Percentiles rank a stretch among this genome's conserved stretches.
Conservation (phyloP, 2,888 invertebrate genomes). For the Conops quadrifasciatus region DNA sequence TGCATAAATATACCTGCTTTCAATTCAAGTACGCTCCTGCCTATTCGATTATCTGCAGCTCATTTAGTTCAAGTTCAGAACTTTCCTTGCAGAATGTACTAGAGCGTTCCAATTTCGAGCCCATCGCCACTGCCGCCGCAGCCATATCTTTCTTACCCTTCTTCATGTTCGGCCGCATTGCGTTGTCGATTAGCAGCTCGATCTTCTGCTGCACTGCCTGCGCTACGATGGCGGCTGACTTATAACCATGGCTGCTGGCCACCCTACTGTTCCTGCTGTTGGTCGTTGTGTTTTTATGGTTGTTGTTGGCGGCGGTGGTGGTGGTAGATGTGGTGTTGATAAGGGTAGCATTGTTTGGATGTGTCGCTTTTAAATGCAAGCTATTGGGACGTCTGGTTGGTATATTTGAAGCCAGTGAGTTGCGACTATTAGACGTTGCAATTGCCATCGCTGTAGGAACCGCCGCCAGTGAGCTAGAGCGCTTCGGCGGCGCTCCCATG, state of each 20-base stretch:
- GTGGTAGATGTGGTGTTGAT: background rate
- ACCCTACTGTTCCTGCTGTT: constrained; percentile 47
- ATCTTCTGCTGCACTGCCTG: constrained; percentile 60
- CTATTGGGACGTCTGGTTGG: constrained; percentile 61
- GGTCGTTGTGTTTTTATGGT: constrained; percentile 43
- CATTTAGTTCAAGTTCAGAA: constrained; percentile 60
- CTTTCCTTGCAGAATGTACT: constrained; percentile 65
- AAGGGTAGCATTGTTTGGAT: background rate
- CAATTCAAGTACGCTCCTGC: constrained; percentile 25
- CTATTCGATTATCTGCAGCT: constrained; percentile 64
- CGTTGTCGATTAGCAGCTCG: constrained; percentile 57
- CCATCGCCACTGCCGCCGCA: constrained; percentile 35
- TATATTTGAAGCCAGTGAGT: constrained; percentile 60
- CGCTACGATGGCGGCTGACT: constrained; percentile 45
- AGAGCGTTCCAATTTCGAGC: constrained; percentile 64
- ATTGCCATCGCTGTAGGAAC: constrained; percentile 43
- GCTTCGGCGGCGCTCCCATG: constrained; percentile 48
- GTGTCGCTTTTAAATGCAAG: constrained; percentile 57
- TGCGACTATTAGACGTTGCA: constrained; percentile 49
- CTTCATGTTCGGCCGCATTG: constrained; percentile 35
- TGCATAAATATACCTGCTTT: background rate
- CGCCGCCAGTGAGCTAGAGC: constrained; percentile 58
- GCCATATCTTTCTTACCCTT: constrained; percentile 14
- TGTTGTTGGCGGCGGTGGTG: constrained; percentile 36
- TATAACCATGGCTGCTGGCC: constrained; percentile 49